Base-by-base conservation (phyloP, 2,888 invertebrate species). In the Acanthoscelides obtectus region DNA sequence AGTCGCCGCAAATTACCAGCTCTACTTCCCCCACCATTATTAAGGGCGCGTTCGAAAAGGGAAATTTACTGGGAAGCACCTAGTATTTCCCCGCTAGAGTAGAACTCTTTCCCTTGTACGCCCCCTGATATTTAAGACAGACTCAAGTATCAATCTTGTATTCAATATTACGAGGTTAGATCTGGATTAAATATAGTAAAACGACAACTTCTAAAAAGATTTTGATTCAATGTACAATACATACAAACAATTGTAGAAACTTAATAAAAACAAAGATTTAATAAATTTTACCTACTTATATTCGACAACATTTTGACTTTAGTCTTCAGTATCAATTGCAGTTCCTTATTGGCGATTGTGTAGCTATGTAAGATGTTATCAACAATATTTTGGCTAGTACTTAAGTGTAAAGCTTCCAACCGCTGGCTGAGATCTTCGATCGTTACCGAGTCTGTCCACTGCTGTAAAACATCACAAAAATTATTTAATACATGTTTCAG, bases 281-380 rank as follows among this genome's bases (percentile, higher is more conserved):
- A 19, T 67, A 17, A 63, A n/a, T 72, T 71, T 45, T 65, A 72
- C n/a, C 72, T 68, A 12, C 66, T 72, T 19, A 72, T 69, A 74
- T 71, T 74, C 63, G 74, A 77, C 74, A 82, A 77, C 72, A 88
- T 87, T 82, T 88, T 89, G 5, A 86, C 80, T 85, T 90, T 90
- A 77, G 85, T 87, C 78, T 87, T 88, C 72, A 90, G 82, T 75
- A 89, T 85, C 76, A 86, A 85, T 76, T 85, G 86, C 8, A 90
- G 82, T 75, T 90, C 89, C 64, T 83, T 85, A 20, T 89, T 80
- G 77, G 89, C 87, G 5, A 86, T 86, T 5, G 84, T 82, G 69
- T 88, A 87, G 73, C 90, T 90, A 68, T 83, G 83, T 70, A 83
- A 84, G 20, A 90, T 81, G 79, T 88, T 87, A 25, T 82, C 81